phyloP scores from a whole-genome alignment of 2,888 invertebrate species.

The Alitta virens region DNA sequence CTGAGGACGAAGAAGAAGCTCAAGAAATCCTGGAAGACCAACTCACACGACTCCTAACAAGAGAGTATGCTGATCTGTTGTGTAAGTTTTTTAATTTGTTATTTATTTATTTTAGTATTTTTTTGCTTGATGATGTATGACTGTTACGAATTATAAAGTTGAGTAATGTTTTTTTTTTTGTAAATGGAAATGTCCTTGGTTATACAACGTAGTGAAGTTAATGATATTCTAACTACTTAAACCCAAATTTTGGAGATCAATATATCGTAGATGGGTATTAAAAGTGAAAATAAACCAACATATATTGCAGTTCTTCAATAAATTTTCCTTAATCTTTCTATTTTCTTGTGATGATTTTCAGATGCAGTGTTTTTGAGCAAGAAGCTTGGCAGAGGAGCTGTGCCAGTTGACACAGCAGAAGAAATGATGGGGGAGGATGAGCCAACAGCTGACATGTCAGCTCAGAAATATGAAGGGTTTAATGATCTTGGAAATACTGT shows the following conservation, averaged over 20 bases:
- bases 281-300: neutral
- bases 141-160: too few species aligned
- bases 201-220: too few species aligned
- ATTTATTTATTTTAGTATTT: too few species aligned
- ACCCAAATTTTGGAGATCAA: too few species aligned
- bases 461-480: constrained; percentile 63
- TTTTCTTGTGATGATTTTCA: constrained; percentile 7
- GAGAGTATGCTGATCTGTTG: constrained; percentile 83
- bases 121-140: too few species aligned
- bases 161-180: too few species aligned
- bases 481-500: constrained; percentile 78
- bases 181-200: too few species aligned
- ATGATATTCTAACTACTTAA: too few species aligned
- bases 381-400: neutral
- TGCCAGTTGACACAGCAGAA: constrained; percentile 47
- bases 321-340: too few species aligned
- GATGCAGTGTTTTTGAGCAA: constrained; percentile 11
- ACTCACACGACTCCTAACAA: constrained; percentile 77
- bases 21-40: constrained; percentile 55
- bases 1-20: constrained; percentile 43
- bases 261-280: neutral
- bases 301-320: too few species aligned
- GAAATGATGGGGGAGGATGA: constrained; percentile 37
- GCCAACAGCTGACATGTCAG: constrained; percentile 1
- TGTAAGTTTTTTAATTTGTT: constrained; percentile 22